Conservation (phyloP, 2,797 vertebrate genomes). For the Lophius americanus region DNA sequence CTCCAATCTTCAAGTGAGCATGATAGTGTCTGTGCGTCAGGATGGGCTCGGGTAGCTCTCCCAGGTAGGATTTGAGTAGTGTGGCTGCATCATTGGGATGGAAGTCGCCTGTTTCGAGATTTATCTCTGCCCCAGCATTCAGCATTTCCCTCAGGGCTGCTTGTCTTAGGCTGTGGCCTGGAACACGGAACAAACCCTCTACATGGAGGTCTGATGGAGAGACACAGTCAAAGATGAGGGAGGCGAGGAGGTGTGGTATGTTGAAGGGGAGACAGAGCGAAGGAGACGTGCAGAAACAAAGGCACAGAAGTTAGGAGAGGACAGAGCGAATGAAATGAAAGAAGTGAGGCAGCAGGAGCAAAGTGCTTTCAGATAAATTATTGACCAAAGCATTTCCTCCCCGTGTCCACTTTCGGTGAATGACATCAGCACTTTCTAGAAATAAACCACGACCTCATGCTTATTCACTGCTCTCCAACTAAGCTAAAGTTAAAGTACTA, state of each 20-base stretch:
- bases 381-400: conserved; percentile 73
- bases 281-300: conserved; percentile 32
- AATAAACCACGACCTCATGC: conserved; percentile 72
- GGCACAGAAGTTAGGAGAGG: conserved; percentile 30
- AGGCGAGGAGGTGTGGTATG: background rate
- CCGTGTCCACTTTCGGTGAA: conserved; percentile 67
- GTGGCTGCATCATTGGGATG: conserved; percentile 96
- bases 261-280: conserved; percentile 23
- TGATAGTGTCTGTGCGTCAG: conserved; percentile 95
- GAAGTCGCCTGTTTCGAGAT: conserved; percentile 94
- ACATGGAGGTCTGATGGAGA: conserved; percentile 88
- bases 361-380: conserved; percentile 78
- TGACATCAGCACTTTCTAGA: conserved; percentile 71
- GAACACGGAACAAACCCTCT: conserved; percentile 96
- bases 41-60: conserved; percentile 94
- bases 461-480: conserved; percentile 44
- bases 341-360: conserved; percentile 47
- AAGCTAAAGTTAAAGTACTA: conserved; percentile 30
- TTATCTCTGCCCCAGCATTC: conserved; percentile 90
- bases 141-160: conserved; percentile 93
- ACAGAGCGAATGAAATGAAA: conserved; percentile 57
- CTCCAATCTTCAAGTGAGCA: conserved; percentile 96
- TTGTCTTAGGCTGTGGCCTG: conserved; percentile 94
- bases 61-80: conserved; percentile 92
- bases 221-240: conserved; percentile 12